Percentiles rank a stretch among this genome's conserved stretches.
phyloP scores from a whole-genome alignment of 2,113 vertebrate genomes.

The Sylvilagus bachmani region DNA sequence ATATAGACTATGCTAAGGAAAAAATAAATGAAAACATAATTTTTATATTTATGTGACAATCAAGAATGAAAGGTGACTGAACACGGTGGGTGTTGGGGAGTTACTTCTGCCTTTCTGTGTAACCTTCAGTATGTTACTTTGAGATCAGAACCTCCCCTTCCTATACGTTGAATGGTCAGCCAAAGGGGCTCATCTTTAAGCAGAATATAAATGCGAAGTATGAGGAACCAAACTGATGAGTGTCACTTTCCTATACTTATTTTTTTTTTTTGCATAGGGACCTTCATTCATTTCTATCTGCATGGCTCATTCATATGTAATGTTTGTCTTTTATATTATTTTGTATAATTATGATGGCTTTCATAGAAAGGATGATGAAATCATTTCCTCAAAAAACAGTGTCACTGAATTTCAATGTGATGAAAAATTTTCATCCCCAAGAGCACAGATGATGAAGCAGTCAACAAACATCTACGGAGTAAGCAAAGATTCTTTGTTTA shows the following conservation, averaged over 20 bases:
- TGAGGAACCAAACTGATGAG: not conserved
- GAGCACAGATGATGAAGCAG: slow-evolving; percentile 57
- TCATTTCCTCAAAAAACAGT: slow-evolving; percentile 68
- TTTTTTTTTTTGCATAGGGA: not conserved
- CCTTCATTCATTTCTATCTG: not conserved
- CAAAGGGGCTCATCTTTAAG: not conserved
- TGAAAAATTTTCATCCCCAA: slow-evolving; percentile 62
- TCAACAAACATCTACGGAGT: slow-evolving; percentile 58
- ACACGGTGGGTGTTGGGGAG: not conserved
- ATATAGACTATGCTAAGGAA: not conserved
- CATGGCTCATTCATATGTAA: slow-evolving; percentile 61
- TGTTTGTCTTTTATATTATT: slow-evolving; percentile 69
- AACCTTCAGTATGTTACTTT: not conserved
- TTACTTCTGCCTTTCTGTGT: slow-evolving; percentile 37
- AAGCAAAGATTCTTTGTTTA: slow-evolving; percentile 64
- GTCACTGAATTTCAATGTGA: slow-evolving; percentile 70
- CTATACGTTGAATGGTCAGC: not conserved
- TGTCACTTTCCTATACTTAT: not conserved
- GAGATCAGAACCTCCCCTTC: slow-evolving; percentile 24
- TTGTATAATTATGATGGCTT: slow-evolving; percentile 65
- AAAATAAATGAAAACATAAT: slow-evolving; percentile 56
- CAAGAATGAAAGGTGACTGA: slow-evolving; percentile 44
- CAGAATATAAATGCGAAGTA: slow-evolving; percentile 5
- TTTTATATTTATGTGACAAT: slow-evolving; percentile 39
- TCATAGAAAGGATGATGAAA: slow-evolving; percentile 71